A percentile compares a stretch with the other conserved stretches of the same genome.
These are phyloP conservation scores for Eonycteris spelaea DNA, from an alignment of 2,113 vertebrate genomes.

Conservation along the genomic window DNA sequence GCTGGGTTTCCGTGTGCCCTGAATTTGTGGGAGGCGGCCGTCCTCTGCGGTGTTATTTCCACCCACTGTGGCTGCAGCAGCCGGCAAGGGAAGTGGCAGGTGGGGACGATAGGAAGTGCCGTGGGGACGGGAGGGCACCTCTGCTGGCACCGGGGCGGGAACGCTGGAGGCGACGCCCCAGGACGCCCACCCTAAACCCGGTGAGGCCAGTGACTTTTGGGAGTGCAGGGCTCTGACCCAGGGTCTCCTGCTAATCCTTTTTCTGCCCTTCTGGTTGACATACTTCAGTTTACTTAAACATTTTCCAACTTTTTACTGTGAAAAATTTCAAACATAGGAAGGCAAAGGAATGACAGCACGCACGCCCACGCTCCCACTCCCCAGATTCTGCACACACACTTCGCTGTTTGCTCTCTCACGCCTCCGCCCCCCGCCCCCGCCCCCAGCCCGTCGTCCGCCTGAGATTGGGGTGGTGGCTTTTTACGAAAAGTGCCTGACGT, in stretches of 20 bases:
- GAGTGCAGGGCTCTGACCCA: background rate
- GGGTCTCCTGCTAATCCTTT: background rate
- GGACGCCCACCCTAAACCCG: no score
- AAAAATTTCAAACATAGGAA: background rate
- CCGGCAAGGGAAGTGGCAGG: background rate
- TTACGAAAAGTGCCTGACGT: background rate
- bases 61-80: background rate
- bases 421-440: rapidly evolving
- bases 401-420: rapidly evolving
- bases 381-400: rapidly evolving
- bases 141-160: rapidly evolving
- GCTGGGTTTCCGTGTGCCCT: rapidly evolving
- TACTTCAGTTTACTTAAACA: background rate
- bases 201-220: background rate
- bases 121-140: background rate
- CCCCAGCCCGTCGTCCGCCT: rapidly evolving
- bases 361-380: rapidly evolving
- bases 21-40: background rate
- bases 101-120: background rate
- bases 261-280: background rate
- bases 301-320: background rate
- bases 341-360: rapidly evolving
- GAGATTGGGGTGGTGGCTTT: background rate
- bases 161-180: rapidly evolving
- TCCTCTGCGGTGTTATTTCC: background rate